A percentile compares a stretch with the other conserved stretches of the same genome.
Conservation (phyloP, 2,797 vertebrate species). For the Falco concolor region DNA sequence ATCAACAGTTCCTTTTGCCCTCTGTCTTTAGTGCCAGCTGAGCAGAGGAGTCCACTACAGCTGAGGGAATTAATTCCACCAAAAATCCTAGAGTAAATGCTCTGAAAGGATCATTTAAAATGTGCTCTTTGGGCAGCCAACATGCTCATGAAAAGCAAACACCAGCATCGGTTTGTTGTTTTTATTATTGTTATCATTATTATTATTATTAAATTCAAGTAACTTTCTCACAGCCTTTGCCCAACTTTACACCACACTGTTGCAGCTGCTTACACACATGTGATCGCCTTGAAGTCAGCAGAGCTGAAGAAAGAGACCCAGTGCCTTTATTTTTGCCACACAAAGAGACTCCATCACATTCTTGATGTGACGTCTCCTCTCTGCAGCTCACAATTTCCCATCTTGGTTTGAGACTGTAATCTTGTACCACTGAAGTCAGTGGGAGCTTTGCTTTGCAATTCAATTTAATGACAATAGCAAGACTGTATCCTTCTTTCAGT, state of each 20-base stretch:
- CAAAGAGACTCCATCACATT: not conserved
- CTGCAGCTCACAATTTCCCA: not conserved
- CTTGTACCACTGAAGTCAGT: not conserved
- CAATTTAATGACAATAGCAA: not conserved
- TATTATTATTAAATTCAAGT: not conserved
- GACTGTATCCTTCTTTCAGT: not conserved
- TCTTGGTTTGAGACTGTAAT: not conserved
- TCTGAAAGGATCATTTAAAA: not conserved
- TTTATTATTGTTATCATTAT: not conserved
- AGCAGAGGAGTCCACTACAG: not conserved
- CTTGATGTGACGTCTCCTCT: not conserved
- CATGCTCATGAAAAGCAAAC: not conserved
- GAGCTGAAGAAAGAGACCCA: not conserved
- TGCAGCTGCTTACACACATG: not conserved
- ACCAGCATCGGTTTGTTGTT: not conserved
- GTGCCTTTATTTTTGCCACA: not conserved
- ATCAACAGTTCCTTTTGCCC: not conserved
- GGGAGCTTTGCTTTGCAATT: constrained; percentile 2
- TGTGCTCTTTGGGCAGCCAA: not conserved
- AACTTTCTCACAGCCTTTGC: not conserved
- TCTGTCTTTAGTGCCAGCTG: not conserved
- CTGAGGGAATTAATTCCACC: not conserved
- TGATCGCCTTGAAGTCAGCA: not conserved
- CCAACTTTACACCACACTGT: not conserved
- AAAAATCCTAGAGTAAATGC: not conserved